A percentile compares a stretch with the other conserved stretches of the same genome.
phyloP scores from a whole-genome alignment of 2,888 invertebrate species.

The Cabera pusaria region DNA sequence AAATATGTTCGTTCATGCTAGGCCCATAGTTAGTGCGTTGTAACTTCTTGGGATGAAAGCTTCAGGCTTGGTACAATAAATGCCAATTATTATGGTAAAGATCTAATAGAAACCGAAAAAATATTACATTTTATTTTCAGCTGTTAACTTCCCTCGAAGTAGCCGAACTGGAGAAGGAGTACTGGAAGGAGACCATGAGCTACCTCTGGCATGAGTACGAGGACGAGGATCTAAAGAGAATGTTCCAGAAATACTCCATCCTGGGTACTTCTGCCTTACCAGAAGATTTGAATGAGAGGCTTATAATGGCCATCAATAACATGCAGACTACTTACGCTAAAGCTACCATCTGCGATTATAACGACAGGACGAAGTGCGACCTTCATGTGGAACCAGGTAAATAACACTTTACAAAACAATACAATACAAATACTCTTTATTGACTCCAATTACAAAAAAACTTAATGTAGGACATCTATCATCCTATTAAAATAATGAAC shows the following conservation, averaged over 20 bases:
- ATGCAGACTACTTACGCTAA: conserved; percentile 91
- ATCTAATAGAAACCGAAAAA: no score
- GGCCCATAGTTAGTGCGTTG: no score
- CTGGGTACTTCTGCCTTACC: conserved; percentile 90
- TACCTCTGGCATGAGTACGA: conserved; percentile 89
- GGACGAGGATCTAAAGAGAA: conserved; percentile 87
- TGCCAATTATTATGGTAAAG: no score
- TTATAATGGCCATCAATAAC: conserved; percentile 84
- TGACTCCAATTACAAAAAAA: no score
- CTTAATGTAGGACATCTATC: no score
- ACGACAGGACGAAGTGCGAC: conserved; percentile 85
- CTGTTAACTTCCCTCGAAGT: conserved; percentile 59
- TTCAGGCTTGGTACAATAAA: no score
- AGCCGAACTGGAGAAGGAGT: conserved; percentile 83
- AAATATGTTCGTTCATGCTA: no score
- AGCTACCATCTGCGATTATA: conserved; percentile 89
- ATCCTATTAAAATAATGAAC: no score
- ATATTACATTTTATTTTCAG: conserved; percentile 43
- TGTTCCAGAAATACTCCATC: conserved; percentile 88
- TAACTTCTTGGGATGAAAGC: no score
- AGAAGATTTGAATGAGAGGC: conserved; percentile 85
- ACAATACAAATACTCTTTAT: no score
- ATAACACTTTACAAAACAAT: no score
- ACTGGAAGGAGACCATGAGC: conserved; percentile 86
- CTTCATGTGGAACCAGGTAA: conserved; percentile 89